These are phyloP conservation scores for Catharus fuscescens DNA, from an alignment of 2,113 vertebrate genomes.

Conservation along the genomic window DNA sequence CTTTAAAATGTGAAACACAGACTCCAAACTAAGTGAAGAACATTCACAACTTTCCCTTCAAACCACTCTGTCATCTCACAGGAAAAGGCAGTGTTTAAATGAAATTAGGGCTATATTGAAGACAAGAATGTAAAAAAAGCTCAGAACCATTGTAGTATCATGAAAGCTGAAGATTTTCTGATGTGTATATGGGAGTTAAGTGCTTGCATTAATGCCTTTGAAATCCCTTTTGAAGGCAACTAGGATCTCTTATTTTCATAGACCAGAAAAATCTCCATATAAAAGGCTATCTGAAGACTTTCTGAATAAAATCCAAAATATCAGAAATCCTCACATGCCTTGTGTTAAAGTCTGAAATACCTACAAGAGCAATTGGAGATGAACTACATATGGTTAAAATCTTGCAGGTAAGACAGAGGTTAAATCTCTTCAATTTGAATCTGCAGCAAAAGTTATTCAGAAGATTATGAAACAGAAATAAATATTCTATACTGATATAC, in stretches of 20 bases:
- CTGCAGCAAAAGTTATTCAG: not conserved
- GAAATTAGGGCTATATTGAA: not conserved
- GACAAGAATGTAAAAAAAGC: not conserved
- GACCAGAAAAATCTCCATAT: not conserved
- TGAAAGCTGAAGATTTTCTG: not conserved
- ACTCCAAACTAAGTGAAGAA: not conserved
- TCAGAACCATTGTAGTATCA: not conserved
- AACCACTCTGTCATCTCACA: not conserved
- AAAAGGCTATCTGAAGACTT: not conserved
- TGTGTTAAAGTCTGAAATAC: not conserved
- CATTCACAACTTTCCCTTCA: not conserved
- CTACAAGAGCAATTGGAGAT: not conserved
- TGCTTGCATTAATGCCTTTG: not conserved
- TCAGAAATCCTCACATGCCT: not conserved
- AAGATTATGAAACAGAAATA: not conserved
- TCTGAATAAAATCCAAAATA: not conserved
- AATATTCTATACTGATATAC: not conserved
- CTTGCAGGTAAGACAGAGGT: not conserved
- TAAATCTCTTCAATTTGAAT: not conserved
- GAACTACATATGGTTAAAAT: not conserved
- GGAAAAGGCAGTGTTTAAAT: not conserved
- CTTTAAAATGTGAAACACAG: not conserved
- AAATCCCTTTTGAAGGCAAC: not conserved
- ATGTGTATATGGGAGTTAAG: not conserved
- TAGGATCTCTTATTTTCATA: not conserved